Conservation (phyloP, 2,888 invertebrate species). For the Biston stratarius region DNA sequence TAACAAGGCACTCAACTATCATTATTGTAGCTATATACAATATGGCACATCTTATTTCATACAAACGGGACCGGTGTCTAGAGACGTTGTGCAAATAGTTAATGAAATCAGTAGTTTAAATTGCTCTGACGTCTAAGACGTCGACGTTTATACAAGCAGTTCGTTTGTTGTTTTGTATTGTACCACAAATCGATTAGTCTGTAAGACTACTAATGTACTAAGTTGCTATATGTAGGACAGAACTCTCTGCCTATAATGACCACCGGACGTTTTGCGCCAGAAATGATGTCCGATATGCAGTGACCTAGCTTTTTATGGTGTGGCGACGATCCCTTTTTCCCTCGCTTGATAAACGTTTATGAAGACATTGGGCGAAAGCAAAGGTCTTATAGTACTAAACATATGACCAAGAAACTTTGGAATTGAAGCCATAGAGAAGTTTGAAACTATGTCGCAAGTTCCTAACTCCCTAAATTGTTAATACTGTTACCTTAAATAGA, state of each 20-base stretch:
- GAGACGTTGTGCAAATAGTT: too few relatives aligned
- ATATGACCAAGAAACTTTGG: conserved; percentile 20
- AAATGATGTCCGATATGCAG: conserved; percentile 44
- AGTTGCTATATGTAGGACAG: neutral
- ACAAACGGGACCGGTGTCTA: too few relatives aligned
- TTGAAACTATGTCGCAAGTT: conserved; percentile 20
- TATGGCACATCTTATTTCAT: too few relatives aligned
- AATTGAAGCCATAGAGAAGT: conserved; percentile 17
- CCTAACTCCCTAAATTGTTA: conserved; percentile 22
- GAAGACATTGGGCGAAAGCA: conserved; percentile 25
- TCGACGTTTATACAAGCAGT: too few relatives aligned
- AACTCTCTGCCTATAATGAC: conserved; percentile 22
- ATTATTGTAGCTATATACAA: too few relatives aligned
- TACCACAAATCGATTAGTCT: too few relatives aligned
- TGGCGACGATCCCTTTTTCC: conserved; percentile 28
- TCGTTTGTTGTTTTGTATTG: too few relatives aligned
- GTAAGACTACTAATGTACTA: neutral
- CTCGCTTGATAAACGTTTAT: conserved; percentile 34
- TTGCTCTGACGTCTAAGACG: too few relatives aligned
- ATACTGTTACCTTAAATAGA: conserved; percentile 16
- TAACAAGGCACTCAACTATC: too few relatives aligned
- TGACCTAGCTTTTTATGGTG: conserved; percentile 44
- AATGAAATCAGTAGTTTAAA: too few relatives aligned
- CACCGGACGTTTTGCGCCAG: conserved; percentile 32
- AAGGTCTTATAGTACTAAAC: conserved; percentile 22